Conservation (phyloP, 1,140 invertebrate species). For the Prorops nasuta region DNA sequence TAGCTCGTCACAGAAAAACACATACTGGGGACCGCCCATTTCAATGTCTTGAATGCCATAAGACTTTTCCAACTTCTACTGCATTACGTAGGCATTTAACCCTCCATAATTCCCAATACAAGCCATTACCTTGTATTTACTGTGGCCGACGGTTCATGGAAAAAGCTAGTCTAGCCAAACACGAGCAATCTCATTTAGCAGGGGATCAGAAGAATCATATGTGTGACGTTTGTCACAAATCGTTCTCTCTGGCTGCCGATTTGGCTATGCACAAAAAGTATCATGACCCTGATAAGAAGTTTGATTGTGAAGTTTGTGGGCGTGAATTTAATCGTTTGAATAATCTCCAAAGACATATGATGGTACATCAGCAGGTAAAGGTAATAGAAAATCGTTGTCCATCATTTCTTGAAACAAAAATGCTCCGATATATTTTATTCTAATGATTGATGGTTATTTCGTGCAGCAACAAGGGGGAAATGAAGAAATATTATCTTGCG, state of each 20-base stretch:
- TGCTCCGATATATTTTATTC: slow-evolving; percentile 1
- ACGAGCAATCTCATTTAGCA: slow-evolving; percentile 51
- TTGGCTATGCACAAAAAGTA: slow-evolving; percentile 51
- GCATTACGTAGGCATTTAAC: slow-evolving; percentile 47
- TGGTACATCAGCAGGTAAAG: slow-evolving; percentile 55
- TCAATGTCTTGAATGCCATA: slow-evolving; percentile 52
- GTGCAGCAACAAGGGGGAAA: slow-evolving; percentile 42
- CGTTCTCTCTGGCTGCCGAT: slow-evolving; percentile 42
- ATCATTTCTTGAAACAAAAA: neutral
- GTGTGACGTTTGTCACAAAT: slow-evolving; percentile 51
- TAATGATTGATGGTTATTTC: slow-evolving; percentile 18
- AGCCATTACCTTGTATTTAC: slow-evolving; percentile 51
- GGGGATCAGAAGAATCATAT: slow-evolving; percentile 44
- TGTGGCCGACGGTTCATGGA: slow-evolving; percentile 52
- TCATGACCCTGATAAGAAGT: slow-evolving; percentile 55
- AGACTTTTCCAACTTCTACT: slow-evolving; percentile 48
- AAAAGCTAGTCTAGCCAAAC: slow-evolving; percentile 45
- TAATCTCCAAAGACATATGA: slow-evolving; percentile 56
- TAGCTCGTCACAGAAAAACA: slow-evolving; percentile 49
- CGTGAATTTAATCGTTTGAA: slow-evolving; percentile 56
- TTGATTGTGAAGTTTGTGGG: slow-evolving; percentile 55
- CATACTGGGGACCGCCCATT: slow-evolving; percentile 50
- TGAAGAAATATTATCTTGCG: slow-evolving; percentile 51
- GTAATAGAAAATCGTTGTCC: slow-evolving; percentile 30
- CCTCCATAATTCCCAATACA: slow-evolving; percentile 49